Evolutionary conservation across 1,140 invertebrate species (phyloP).

Genomic region (Drosophila cardini): DNA sequence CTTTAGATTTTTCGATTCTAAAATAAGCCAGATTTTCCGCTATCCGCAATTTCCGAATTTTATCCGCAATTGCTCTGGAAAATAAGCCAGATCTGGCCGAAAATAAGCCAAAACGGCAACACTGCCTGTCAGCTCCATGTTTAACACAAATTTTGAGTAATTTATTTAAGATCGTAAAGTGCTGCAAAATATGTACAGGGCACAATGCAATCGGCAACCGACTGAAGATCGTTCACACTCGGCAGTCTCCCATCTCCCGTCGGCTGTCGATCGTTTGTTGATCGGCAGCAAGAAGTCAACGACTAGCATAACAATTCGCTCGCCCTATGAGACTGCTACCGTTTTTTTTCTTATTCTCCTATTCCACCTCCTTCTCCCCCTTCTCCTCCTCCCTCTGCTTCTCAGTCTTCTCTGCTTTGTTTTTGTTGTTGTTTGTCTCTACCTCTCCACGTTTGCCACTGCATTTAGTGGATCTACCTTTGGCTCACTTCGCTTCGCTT

Average conservation of each 20-base stretch:
- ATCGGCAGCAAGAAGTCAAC: slow-evolving; percentile 55
- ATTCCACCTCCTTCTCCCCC: slow-evolving; percentile 13
- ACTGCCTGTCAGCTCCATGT: slow-evolving; percentile 64
- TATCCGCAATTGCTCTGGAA: no score
- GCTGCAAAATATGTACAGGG: slow-evolving; percentile 63
- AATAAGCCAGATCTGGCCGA: no score
- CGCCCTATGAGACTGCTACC: slow-evolving; percentile 78
- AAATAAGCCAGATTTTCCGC: no score
- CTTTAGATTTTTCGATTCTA: no score
- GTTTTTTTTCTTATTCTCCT: slow-evolving; percentile 50
- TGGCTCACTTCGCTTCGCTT: slow-evolving; percentile 6
- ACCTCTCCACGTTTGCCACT: slow-evolving; percentile 15
- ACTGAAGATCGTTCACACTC: slow-evolving; percentile 8
- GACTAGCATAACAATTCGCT: slow-evolving; percentile 83
- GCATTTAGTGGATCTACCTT: slow-evolving; percentile 42
- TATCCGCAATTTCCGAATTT: no score
- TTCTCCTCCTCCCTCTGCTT: slow-evolving; percentile 15
- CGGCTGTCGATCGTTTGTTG: slow-evolving; percentile 10
- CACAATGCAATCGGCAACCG: not conserved
- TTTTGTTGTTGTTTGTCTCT: slow-evolving; percentile 25
- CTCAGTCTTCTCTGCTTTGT: slow-evolving; percentile 4
- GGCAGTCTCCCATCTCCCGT: slow-evolving; percentile 1
- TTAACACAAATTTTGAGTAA: slow-evolving; percentile 74
- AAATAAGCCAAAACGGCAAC: no score
- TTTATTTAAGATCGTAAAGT: slow-evolving; percentile 75